These are phyloP conservation scores for Enteromius fasciolatus DNA, from an alignment of 2,797 vertebrate species.

Conservation along the genomic window DNA sequence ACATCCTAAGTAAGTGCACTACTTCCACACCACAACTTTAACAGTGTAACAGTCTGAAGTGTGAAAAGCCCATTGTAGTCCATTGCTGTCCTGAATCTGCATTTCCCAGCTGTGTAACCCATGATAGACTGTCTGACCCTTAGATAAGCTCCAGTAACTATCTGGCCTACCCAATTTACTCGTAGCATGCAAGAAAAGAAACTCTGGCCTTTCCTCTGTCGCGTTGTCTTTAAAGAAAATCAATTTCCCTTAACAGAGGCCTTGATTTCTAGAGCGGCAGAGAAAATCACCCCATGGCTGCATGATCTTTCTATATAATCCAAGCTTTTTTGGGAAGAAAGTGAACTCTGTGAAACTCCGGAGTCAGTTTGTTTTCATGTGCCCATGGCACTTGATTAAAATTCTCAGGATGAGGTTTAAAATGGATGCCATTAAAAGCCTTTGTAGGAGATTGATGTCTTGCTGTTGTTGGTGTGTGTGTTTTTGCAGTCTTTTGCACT, in stretches of 20 bases:
- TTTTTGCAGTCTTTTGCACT: background rate
- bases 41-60: background rate
- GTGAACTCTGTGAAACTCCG: conserved; percentile 42
- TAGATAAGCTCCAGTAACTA: conserved; percentile 18
- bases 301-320: conserved; percentile 55
- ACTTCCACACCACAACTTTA: background rate
- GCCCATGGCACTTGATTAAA: conserved; percentile 36
- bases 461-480: conserved; percentile 1
- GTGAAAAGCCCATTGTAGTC: conserved; percentile 9
- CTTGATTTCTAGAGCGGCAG: conserved; percentile 44
- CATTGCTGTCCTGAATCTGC: conserved; percentile 3
- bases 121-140: conserved; percentile 8
- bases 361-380: conserved; percentile 14
- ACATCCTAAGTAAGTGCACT: background rate
- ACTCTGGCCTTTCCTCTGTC: conserved; percentile 38
- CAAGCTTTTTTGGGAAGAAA: conserved; percentile 22
- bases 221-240: conserved; percentile 53
- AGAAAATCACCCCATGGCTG: conserved; percentile 45
- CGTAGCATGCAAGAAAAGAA: conserved; percentile 39
- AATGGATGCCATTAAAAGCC: conserved; percentile 45
- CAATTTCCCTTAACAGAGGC: conserved; percentile 45
- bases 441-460: conserved; percentile 39
- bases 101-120: background rate
- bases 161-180: conserved; percentile 21
- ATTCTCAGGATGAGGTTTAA: conserved; percentile 31